These are phyloP conservation scores for Antennarius striatus DNA, from an alignment of 2,113 vertebrate genomes.

Conservation along the genomic window DNA sequence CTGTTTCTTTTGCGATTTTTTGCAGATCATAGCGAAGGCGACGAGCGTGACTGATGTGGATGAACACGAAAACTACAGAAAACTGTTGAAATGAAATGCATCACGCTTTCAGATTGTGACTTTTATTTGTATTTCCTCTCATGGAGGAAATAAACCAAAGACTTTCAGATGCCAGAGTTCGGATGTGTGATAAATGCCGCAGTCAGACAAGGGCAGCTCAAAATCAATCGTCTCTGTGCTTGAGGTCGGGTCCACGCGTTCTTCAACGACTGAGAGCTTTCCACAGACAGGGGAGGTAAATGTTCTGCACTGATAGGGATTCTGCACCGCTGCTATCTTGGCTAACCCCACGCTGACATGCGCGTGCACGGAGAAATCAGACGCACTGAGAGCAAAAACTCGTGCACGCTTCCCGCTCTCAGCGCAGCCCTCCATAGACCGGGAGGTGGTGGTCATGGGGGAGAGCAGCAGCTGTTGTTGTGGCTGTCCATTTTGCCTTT, in stretches of 20 bases:
- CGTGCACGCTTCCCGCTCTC: not conserved
- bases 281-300: conserved; percentile 13
- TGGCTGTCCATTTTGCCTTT: conserved; percentile 52
- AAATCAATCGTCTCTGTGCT: conserved; percentile 8
- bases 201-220: not conserved
- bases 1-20: too few species aligned
- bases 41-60: too few species aligned
- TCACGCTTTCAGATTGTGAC: too few species aligned
- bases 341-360: conserved; percentile 9
- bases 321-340: conserved; percentile 22
- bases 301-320: conserved; percentile 8
- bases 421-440: conserved; percentile 4
- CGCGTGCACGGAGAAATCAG: conserved; percentile 14
- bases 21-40: too few species aligned
- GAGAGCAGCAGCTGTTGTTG: conserved; percentile 54
- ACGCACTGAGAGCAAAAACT: too few species aligned
- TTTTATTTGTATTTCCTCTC: too few species aligned
- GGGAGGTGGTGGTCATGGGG: conserved; percentile 15
- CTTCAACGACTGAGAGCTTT: not conserved
- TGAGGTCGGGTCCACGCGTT: not conserved
- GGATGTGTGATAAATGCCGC: not conserved
- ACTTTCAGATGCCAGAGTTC: not conserved
- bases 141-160: not conserved
- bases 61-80: too few species aligned
- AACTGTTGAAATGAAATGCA: too few species aligned